Evolutionary conservation across 1,140 invertebrate species (phyloP), one percentile per base, ranked within the genome.

Genomic region (Linepithema humile): DNA sequence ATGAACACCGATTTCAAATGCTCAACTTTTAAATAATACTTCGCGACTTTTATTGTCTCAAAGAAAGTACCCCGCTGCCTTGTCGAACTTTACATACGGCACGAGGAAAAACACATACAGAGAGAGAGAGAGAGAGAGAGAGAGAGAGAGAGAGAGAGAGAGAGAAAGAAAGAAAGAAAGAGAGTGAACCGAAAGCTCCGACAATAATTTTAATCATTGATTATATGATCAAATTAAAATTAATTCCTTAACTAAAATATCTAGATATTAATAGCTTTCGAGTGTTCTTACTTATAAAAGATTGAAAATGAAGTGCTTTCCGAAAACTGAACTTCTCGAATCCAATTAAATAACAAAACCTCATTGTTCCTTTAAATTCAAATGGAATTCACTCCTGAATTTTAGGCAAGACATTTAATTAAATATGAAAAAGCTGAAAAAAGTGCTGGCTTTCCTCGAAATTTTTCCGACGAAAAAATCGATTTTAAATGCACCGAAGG

Each of bases 11-110:
- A 12, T 50, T 32, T 65, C 74, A 29, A 40, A 43, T 26, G 32
- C 9, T 65, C 45, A 50, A 65, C 74, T 77, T 77, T 50, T 65
- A 77, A 77, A 77, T 77, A 77, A 77, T 77, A 60, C 29, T 38
- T 75, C 40, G 32, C 9, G 20, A 53, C 40, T 77, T 77, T 77
- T 65, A 53, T 77, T 50, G n/a, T 40, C 15, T 50, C 45, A 20
- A 75, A 35, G 40, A 53, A 35, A 65, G 29, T 26, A 12, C n/a
- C 12, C 40, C 29, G 5, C 17, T 38, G 23, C n/a, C n/a, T 73
- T 23, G 1, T 35, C 5, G 48, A 57, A 35, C 10, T 62, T n/a
- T n/a, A 62, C 17, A 12, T 17, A 23, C 23, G n/a, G n/a, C n/a
- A n/a, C n/a, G n/a, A n/a, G n/a, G n/a, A n/a, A n/a, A n/a, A n/a